These are phyloP conservation scores for Xestobium rufovillosum DNA, from an alignment of 2,888 invertebrate genomes.

Conservation along the genomic window DNA sequence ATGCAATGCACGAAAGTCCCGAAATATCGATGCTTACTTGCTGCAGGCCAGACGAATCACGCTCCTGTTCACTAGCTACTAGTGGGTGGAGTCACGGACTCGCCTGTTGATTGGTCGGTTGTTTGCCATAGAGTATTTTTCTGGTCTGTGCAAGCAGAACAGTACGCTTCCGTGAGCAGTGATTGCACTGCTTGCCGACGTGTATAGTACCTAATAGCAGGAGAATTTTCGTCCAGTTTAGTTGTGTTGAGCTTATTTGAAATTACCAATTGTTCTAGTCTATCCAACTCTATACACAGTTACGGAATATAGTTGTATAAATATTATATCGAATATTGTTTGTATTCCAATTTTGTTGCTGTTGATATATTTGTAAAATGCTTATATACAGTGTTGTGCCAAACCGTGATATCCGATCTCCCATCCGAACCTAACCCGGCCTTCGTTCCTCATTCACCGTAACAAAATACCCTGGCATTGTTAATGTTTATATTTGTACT, in stretches of 20 bases:
- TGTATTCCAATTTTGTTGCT: slow-evolving; percentile 4
- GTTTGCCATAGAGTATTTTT: slow-evolving; percentile 6
- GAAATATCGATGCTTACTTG: too few relatives aligned
- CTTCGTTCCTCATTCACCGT: slow-evolving; percentile 11
- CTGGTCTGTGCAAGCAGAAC: too few relatives aligned
- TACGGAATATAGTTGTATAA: too few relatives aligned
- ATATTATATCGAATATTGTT: too few relatives aligned
- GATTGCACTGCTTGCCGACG: too few relatives aligned
- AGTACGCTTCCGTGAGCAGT: too few relatives aligned
- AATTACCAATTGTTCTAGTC: too few relatives aligned
- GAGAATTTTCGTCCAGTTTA: too few relatives aligned
- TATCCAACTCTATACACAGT: too few relatives aligned
- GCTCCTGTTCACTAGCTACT: slow-evolving; percentile 9
- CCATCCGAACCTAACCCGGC: slow-evolving; percentile 9
- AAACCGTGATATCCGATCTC: slow-evolving; percentile 32
- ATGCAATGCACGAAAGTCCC: too few relatives aligned
- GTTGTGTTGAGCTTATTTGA: too few relatives aligned
- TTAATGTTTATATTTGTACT: slow-evolving; percentile 41
- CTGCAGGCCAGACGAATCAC: slow-evolving; percentile 8
- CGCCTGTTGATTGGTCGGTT: slow-evolving; percentile 9
- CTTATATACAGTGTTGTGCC: slow-evolving; percentile 39
- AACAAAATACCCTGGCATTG: slow-evolving; percentile 31
- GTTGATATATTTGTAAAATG: slow-evolving; percentile 7
- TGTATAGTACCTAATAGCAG: too few relatives aligned
- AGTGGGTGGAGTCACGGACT: slow-evolving; percentile 11